Evolutionary conservation across 2,113 vertebrate genomes (phyloP), one percentile per base, ranked within the genome.

Genomic region (Antennarius striatus): DNA sequence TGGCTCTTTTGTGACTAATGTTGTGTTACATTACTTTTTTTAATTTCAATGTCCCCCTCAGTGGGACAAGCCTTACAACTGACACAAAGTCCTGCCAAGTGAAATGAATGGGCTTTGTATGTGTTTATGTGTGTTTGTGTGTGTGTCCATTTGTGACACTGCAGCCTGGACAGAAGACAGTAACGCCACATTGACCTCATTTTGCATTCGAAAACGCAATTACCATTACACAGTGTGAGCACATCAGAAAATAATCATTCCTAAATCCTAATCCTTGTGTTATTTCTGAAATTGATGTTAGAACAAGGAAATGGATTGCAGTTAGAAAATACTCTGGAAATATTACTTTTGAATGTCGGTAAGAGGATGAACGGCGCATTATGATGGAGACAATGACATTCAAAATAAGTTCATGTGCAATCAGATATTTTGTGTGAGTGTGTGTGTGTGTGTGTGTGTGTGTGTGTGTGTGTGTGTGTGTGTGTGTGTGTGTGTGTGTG

Each of bases 81-180:
- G 61, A 85, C 69, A 68, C 66, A 77, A 75, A 83, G 83, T 82
- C 64, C 82, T 90, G 89, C 87, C 89, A 92, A 89, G 57, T 75
- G 63, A 83, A 79, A 81, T 86, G 87, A 90, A 91, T 86, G 85
- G 84, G 73, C 64, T 75, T 74, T 81, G 82, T 81, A 45, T 82
- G 63, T 75, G 50, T 74, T 36, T 49, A 57, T 59, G 14, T 67
- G 36, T 72, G 62, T 73, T 39, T 68, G 63, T 74, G 71, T 76
- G 54, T 62, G 22, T 71, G 63, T 65, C 15, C 73, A 80, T 86
- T 63, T 87, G 75, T 63, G 72, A 82, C 51, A 75, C 68, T 73
- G 74, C 60, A 86, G 68, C 80, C 76, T 71, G 71, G 77, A 71
- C 68, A 56, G 71, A 72, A 75, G 67, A 79, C 85, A 79, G 87